Evolutionary conservation across 2,797 vertebrate genomes (phyloP).

Genomic region (Smutsia gigantea): DNA sequence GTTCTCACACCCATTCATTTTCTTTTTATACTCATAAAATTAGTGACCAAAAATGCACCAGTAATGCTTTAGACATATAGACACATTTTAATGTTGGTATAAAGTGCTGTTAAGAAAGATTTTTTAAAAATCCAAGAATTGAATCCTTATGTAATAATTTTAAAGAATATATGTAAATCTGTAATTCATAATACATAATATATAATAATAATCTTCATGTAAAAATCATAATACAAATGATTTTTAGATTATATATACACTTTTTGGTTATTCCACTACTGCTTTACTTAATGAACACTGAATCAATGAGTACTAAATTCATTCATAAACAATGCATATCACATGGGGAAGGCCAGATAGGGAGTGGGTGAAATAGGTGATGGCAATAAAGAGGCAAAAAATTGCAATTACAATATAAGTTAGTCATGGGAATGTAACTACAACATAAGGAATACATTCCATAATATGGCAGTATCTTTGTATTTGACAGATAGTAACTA

Average conservation of each 20-base stretch:
- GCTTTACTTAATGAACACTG: conserved; percentile 18
- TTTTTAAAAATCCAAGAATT: background rate
- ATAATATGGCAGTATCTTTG: too few relatives aligned
- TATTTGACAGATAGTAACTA: too few relatives aligned
- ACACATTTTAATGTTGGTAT: conserved; percentile 21
- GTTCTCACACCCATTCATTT: conserved; percentile 8
- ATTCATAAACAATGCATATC: background rate
- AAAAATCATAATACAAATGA: background rate
- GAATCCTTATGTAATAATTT: background rate
- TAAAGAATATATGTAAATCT: too few relatives aligned
- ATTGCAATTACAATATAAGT: too few relatives aligned
- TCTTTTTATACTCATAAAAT: background rate
- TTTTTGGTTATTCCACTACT: background rate
- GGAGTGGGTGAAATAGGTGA: too few relatives aligned
- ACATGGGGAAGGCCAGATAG: background rate
- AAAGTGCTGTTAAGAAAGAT: background rate
- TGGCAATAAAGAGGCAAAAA: too few relatives aligned
- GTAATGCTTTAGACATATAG: background rate
- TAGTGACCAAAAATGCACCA: background rate
- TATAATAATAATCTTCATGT: too few relatives aligned
- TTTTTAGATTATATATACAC: background rate
- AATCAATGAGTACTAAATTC: background rate
- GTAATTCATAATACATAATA: too few relatives aligned
- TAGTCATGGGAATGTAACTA: too few relatives aligned
- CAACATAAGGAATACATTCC: too few relatives aligned